These are phyloP conservation scores for Cephonodes hylas DNA, from an alignment of 2,888 invertebrate species.

Conservation along the genomic window DNA sequence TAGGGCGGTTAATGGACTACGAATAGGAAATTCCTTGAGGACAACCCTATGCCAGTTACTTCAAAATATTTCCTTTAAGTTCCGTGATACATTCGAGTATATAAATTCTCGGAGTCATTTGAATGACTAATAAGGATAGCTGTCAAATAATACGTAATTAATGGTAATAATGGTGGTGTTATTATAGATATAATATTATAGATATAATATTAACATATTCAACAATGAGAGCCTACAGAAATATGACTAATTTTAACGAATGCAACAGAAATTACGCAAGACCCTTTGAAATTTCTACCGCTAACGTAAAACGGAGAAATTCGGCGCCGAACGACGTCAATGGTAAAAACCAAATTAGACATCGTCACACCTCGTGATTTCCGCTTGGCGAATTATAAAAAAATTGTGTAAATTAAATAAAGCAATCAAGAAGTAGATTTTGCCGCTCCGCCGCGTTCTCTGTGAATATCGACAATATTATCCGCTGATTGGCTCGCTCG, in stretches of 20 bases:
- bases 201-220: too few species aligned
- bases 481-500: slow-evolving; percentile 48
- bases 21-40: too few species aligned
- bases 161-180: too few species aligned
- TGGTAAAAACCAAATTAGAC: slow-evolving; percentile 46
- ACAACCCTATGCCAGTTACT: too few species aligned
- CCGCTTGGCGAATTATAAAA: slow-evolving; percentile 42
- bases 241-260: neutral
- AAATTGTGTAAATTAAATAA: slow-evolving; percentile 69
- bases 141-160: too few species aligned
- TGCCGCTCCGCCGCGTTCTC: slow-evolving; percentile 47
- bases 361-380: slow-evolving; percentile 37
- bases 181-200: too few species aligned
- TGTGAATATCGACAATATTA: slow-evolving; percentile 55
- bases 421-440: slow-evolving; percentile 62
- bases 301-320: slow-evolving; percentile 29
- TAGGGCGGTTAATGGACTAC: too few species aligned
- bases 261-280: neutral
- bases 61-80: too few species aligned
- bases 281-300: slow-evolving; percentile 1
- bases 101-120: too few species aligned
- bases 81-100: too few species aligned
- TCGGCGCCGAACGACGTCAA: slow-evolving; percentile 25
- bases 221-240: neutral
- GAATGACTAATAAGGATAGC: too few species aligned